phyloP scores from a whole-genome alignment of 1,140 invertebrate species.

The Dinoponera quadriceps region DNA sequence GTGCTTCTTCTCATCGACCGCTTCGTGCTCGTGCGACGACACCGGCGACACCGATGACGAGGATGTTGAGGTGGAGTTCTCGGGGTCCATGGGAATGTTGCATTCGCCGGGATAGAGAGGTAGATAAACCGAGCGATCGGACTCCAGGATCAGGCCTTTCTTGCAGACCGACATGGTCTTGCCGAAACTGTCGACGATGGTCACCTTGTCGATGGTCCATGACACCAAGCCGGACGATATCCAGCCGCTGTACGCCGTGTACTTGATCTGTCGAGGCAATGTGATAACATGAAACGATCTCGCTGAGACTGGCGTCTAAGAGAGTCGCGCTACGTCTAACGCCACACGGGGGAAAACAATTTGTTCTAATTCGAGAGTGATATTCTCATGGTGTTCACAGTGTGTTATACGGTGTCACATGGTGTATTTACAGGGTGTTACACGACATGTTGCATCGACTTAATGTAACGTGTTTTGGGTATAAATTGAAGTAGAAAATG shows the following conservation, averaged over 20 bases:
- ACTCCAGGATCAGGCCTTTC: conserved; percentile 90
- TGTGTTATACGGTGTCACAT: too few species aligned
- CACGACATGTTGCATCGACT: too few species aligned
- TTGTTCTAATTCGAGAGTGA: too few species aligned
- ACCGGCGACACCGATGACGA: conserved; percentile 53
- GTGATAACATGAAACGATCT: neutral
- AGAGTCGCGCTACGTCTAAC: too few species aligned
- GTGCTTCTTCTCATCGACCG: conserved; percentile 58
- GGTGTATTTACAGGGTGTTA: too few species aligned
- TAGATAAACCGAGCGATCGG: conserved; percentile 90
- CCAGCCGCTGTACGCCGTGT: conserved; percentile 96
- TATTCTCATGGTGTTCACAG: too few species aligned
- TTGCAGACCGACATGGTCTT: conserved; percentile 93
- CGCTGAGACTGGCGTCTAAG: too few species aligned
- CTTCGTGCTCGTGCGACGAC: conserved; percentile 47
- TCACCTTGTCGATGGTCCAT: conserved; percentile 93
- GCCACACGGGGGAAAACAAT: too few species aligned
- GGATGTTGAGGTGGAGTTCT: conserved; percentile 68
- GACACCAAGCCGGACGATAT: conserved; percentile 93
- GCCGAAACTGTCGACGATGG: conserved; percentile 94
- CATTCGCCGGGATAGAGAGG: conserved; percentile 92
- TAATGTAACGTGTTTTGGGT: too few species aligned
- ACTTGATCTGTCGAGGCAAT: conserved; percentile 89
- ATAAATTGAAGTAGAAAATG: too few species aligned
- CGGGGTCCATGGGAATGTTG: conserved; percentile 84